These are phyloP conservation scores for Apodemus speciosus DNA, from an alignment of 2,113 vertebrate species.

Conservation along the genomic window DNA sequence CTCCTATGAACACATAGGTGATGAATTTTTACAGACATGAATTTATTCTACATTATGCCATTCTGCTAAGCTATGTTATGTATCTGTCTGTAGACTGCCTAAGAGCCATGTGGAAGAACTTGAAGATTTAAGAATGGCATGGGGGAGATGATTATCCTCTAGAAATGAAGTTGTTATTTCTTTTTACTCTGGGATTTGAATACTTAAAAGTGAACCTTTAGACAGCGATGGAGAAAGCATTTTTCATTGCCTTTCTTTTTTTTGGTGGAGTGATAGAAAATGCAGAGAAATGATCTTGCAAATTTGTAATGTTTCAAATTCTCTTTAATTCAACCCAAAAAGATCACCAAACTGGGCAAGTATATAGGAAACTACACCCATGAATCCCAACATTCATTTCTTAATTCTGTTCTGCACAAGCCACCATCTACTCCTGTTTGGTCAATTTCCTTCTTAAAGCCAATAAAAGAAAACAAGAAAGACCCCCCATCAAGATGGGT, in stretches of 20 bases:
- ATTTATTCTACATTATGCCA: slow-evolving; percentile 56
- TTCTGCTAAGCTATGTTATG: slow-evolving; percentile 38
- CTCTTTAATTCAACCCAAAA: neutral
- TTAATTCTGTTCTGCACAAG: too few relatives aligned
- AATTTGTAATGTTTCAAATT: neutral
- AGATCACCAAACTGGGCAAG: neutral
- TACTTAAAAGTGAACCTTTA: slow-evolving; percentile 26
- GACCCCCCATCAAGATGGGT: neutral
- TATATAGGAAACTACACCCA: too few relatives aligned
- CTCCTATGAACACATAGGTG: slow-evolving; percentile 44
- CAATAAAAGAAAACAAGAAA: too few relatives aligned
- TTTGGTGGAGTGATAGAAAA: neutral
- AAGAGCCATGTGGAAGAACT: slow-evolving; percentile 27
- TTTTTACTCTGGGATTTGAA: slow-evolving; percentile 36
- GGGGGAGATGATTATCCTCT: neutral
- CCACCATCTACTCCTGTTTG: too few relatives aligned
- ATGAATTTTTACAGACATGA: slow-evolving; percentile 58
- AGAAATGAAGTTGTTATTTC: slow-evolving; percentile 35
- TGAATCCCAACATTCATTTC: too few relatives aligned
- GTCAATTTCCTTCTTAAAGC: too few relatives aligned
- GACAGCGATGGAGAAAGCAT: neutral
- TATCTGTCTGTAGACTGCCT: slow-evolving; percentile 41
- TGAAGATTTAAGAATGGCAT: slow-evolving; percentile 39
- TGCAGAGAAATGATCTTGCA: neutral
- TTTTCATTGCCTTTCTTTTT: neutral